phyloP scores from a whole-genome alignment of 1,140 invertebrate species.

The Andrena cerasifolii region DNA sequence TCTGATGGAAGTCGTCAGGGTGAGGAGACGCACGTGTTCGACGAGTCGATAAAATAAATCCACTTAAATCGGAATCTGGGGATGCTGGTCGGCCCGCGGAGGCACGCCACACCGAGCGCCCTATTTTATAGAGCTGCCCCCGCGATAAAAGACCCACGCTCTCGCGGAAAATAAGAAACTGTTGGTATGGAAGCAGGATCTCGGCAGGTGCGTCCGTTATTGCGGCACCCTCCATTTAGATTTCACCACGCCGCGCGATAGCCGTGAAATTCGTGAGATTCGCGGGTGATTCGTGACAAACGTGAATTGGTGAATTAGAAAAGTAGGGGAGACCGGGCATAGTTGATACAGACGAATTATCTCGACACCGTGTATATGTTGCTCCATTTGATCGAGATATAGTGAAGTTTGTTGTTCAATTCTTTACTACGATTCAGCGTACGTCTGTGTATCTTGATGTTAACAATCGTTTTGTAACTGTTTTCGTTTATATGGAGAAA shows the following conservation, averaged over 20 bases:
- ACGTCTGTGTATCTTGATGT: too few relatives aligned
- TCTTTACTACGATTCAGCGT: too few relatives aligned
- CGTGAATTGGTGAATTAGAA: too few relatives aligned
- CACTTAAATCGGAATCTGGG: conserved; percentile 43
- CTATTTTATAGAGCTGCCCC: conserved; percentile 48
- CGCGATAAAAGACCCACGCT: conserved; percentile 60
- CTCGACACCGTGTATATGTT: too few relatives aligned
- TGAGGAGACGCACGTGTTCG: conserved; percentile 41
- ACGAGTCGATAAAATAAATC: conserved; percentile 55
- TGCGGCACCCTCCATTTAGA: not conserved
- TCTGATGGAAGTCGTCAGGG: conserved; percentile 5
- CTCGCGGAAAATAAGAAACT: conserved; percentile 38
- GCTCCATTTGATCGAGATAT: too few relatives aligned
- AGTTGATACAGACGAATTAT: too few relatives aligned
- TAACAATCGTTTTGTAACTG: too few relatives aligned
- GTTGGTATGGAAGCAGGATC: conserved; percentile 15
- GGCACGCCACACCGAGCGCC: not conserved
- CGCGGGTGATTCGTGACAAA: too few relatives aligned
- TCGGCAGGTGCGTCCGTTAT: conserved; percentile 51
- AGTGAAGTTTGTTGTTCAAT: too few relatives aligned
- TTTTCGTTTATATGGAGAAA: too few relatives aligned
- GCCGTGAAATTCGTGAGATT: too few relatives aligned
- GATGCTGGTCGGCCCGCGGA: conserved; percentile 30
- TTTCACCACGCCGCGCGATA: conserved; percentile 10
- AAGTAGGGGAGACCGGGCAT: too few relatives aligned